Percentiles rank a stretch among this genome's conserved stretches.
Evolutionary conservation across 2,113 vertebrate genomes (phyloP).

Genomic region (Okapia johnstoni): DNA sequence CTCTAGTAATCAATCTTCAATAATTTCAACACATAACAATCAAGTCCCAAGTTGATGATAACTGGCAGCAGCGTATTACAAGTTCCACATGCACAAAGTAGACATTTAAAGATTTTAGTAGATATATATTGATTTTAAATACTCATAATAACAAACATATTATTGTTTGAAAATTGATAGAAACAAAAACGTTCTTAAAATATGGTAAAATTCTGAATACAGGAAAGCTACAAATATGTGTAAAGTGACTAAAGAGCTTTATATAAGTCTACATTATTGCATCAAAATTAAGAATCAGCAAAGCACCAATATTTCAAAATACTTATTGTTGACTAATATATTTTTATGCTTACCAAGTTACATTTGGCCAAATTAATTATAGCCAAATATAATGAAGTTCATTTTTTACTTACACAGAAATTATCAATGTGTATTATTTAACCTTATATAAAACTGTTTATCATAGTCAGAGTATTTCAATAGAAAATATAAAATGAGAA

Average conservation of each 20-base stretch:
- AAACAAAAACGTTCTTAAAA: not conserved
- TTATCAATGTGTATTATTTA: not conserved
- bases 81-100: not conserved
- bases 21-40: not conserved
- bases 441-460: not conserved
- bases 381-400: not conserved
- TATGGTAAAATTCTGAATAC: not conserved
- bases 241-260: not conserved
- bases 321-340: not conserved
- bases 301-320: not conserved
- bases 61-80: rapidly evolving
- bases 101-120: not conserved
- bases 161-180: not conserved
- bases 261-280: not conserved
- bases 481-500: not conserved
- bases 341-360: not conserved
- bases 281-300: not conserved
- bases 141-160: not conserved
- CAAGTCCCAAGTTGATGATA: not conserved
- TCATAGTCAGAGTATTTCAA: not conserved
- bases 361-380: not conserved
- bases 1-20: not conserved
- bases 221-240: not conserved
- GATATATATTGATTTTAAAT: not conserved
- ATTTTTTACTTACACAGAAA: not conserved